phyloP scores from a whole-genome alignment of 2,888 invertebrate genomes.

The Athetis lepigone region DNA sequence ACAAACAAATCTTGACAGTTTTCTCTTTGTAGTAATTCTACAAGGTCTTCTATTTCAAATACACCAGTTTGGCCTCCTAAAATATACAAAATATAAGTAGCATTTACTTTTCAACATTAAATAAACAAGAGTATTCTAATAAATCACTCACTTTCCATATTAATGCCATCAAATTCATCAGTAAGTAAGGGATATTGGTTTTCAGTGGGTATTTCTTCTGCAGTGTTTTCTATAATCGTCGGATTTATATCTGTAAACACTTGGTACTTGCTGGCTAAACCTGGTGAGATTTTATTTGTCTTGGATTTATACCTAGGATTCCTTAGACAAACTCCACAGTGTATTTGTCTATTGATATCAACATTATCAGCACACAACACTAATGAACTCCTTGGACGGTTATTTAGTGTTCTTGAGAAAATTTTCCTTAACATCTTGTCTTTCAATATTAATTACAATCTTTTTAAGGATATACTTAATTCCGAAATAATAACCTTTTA shows the following conservation, averaged over 20 bases:
- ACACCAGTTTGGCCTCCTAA: slow-evolving; percentile 96
- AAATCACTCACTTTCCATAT: slow-evolving; percentile 89
- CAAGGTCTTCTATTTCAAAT: slow-evolving; percentile 96
- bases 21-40: slow-evolving; percentile 94
- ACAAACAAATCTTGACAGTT: slow-evolving; percentile 96
- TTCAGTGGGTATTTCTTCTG: slow-evolving; percentile 90
- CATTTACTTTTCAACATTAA: neutral
- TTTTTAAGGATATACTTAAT: slow-evolving; percentile 28
- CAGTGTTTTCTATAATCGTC: slow-evolving; percentile 93
- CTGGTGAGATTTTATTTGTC: slow-evolving; percentile 81
- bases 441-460: slow-evolving; percentile 39
- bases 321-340: slow-evolving; percentile 78
- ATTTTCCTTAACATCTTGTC: slow-evolving; percentile 66
- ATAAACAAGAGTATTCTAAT: neutral
- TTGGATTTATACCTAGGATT: slow-evolving; percentile 82
- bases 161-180: slow-evolving; percentile 92
- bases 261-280: slow-evolving; percentile 92
- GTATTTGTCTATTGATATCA: slow-evolving; percentile 76
- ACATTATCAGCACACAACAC: slow-evolving; percentile 62
- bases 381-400: slow-evolving; percentile 44
- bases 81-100: slow-evolving; percentile 59
- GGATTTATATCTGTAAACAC: slow-evolving; percentile 93
- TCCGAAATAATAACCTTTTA: neutral
- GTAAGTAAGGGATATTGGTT: slow-evolving; percentile 78
- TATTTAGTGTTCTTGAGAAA: slow-evolving; percentile 51